Percentiles rank a stretch among this genome's conserved stretches.
phyloP scores from a whole-genome alignment of 1,140 invertebrate species.

The Archivesica marissinica region DNA sequence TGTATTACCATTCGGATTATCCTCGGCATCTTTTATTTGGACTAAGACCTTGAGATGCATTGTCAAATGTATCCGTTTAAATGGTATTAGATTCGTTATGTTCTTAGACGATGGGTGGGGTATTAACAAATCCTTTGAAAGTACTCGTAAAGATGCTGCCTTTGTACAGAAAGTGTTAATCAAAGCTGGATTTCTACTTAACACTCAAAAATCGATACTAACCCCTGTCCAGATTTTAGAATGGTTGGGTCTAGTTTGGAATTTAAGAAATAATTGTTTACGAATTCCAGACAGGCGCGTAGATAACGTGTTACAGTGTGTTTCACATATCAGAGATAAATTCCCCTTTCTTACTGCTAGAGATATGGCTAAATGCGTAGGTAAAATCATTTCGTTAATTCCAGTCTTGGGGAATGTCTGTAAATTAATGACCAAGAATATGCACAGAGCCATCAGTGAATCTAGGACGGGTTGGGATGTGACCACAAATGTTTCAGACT shows the following conservation, averaged over 20 bases:
- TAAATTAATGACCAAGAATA: slow-evolving; percentile 5
- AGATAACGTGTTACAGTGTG: too few species aligned
- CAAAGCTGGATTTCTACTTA: slow-evolving; percentile 40
- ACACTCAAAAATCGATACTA: slow-evolving; percentile 42
- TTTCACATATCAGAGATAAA: too few species aligned
- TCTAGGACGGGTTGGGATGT: background rate
- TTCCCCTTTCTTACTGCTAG: slow-evolving; percentile 5
- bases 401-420: slow-evolving; percentile 34
- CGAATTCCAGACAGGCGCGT: background rate
- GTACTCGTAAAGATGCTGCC: background rate
- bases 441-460: slow-evolving; percentile 15
- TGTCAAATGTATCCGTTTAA: slow-evolving; percentile 30
- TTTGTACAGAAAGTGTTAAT: slow-evolving; percentile 4
- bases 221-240: too few species aligned
- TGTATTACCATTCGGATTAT: slow-evolving; percentile 21
- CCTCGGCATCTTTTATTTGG: slow-evolving; percentile 17
- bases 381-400: slow-evolving; percentile 27
- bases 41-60: slow-evolving; percentile 41
- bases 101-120: slow-evolving; percentile 44
- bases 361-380: slow-evolving; percentile 13
- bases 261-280: background rate
- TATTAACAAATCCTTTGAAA: background rate
- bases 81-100: slow-evolving; percentile 24
- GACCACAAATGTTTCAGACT: too few species aligned
- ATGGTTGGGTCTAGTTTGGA: slow-evolving; percentile 10